Base-by-base conservation (phyloP, 2,888 invertebrate species). In the Hydrotaea diabolus region DNA sequence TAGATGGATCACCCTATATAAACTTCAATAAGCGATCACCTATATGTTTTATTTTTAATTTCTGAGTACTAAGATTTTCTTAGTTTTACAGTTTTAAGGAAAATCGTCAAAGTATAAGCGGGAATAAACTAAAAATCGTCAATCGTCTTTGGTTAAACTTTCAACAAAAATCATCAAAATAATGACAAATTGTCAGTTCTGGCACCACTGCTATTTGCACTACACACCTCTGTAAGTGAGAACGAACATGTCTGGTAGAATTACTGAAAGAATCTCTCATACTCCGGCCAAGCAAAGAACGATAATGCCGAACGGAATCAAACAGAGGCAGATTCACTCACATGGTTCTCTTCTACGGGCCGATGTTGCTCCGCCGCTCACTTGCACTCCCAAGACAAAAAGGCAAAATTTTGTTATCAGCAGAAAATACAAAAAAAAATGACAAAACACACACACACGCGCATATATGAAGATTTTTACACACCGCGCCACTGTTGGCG, bases 331-430 rank as follows among this genome's bases (percentile, higher is more conserved):
- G 2, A 13, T n/a, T 2, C 49, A 49, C n/a, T 4, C 49, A 5
- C n/a, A 49, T n/a, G 9, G 9, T 39, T 39, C 49, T 49, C 49
- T 49, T n/a, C 49, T 49, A 49, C 49, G 7, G n/a, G 9, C 1
- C 9, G 39, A 39, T 39, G 7, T 49, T 31, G 59, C 26, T 59
- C 23, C 59, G 8, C 26, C 31, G 15, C n/a, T 57, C 31, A 7
- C 7, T 31, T 62, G 62, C 26, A 13, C 26, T 31, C 62, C 26
- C 26, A 26, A 31, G 5, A 31, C n/a, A n/a, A 21, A 26, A 72
- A 36, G 53, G 53, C 53, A 72, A 23, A 46, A 72, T 15, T 31
- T 72, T 72, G 26, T 72, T 36, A 72, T 55, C 55, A 55, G 26
- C 31, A 39, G 19, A 36, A 55, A 55, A 55, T 36, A 53, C n/a